phyloP scores from a whole-genome alignment of 35 echinoderm and acorn worm genomes.

The Lytechinus variegatus region DNA sequence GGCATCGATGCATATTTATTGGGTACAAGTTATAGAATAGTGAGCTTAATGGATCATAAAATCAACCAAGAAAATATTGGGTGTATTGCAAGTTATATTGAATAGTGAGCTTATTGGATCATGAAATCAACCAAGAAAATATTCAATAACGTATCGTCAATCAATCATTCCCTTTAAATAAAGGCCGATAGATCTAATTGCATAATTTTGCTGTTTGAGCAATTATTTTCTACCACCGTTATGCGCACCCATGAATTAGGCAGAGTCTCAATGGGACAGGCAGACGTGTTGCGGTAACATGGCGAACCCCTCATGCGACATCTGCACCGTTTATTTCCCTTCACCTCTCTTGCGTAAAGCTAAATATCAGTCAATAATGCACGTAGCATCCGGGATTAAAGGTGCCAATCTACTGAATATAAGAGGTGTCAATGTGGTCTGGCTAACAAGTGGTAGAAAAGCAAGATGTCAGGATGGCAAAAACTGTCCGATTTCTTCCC shows the following conservation, averaged over 20 bases:
- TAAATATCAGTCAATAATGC: neutral
- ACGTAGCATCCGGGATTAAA: neutral
- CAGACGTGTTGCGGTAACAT: neutral
- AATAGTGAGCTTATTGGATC: too few species aligned
- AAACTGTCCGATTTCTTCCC: neutral
- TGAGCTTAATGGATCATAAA: too few species aligned
- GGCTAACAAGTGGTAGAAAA: neutral
- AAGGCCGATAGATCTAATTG: neutral
- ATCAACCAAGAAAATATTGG: too few species aligned
- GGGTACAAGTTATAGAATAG: too few species aligned
- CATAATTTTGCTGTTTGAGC: neutral
- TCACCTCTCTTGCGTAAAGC: neutral
- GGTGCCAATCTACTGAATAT: neutral
- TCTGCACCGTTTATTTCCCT: constrained; percentile 9
- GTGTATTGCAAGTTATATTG: too few species aligned
- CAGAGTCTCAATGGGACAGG: neutral
- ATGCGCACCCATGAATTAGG: neutral
- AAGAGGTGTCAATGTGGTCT: neutral
- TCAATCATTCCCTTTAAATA: neutral
- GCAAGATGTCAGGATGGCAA: neutral
- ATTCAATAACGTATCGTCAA: too few species aligned
- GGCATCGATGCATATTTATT: too few species aligned
- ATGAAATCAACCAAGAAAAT: too few species aligned
- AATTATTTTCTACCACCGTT: neutral
- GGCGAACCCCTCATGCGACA: neutral